Evolutionary conservation across 2,888 invertebrate genomes (phyloP).

Genomic region (Marasmarcha lunaedactyla): DNA sequence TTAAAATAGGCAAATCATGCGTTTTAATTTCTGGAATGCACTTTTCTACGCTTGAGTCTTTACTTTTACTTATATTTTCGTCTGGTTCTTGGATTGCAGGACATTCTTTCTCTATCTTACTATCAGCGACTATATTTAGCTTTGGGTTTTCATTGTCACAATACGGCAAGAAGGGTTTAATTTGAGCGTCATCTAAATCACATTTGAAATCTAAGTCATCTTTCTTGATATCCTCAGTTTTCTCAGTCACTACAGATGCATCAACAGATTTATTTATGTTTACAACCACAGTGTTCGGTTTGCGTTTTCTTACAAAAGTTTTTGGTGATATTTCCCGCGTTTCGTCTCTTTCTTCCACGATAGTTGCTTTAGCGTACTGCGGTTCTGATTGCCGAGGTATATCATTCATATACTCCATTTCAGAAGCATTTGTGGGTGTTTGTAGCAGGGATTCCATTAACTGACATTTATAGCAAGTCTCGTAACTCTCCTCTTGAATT

Average conservation of each 20-base stretch:
- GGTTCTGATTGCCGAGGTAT: constrained; percentile 48
- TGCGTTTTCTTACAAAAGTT: constrained; percentile 47
- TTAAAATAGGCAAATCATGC: constrained; percentile 15
- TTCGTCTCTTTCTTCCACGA: constrained; percentile 24
- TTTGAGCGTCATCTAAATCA: background rate
- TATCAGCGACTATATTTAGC: no score
- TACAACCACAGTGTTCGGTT: constrained; percentile 56
- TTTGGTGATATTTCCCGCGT: constrained; percentile 37
- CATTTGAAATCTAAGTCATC: background rate
- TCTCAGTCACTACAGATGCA: constrained; percentile 8
- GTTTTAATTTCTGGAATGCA: constrained; percentile 10
- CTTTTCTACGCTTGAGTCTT: constrained; percentile 10
- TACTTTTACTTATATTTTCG: background rate
- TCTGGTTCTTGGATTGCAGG: background rate
- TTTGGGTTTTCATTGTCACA: no score
- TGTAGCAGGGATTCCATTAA: constrained; percentile 73
- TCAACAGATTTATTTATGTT: constrained; percentile 24
- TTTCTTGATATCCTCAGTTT: background rate
- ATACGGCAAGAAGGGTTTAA: no score
- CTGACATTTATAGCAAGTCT: constrained; percentile 64
- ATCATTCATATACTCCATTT: constrained; percentile 70
- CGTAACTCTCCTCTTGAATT: constrained; percentile 60
- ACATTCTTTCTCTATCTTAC: no score
- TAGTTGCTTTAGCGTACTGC: constrained; percentile 44
- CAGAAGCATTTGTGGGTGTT: constrained; percentile 84